Evolutionary conservation across 2,113 vertebrate genomes (phyloP), one percentile per base, ranked within the genome.

Genomic region (Tapirus terrestris): DNA sequence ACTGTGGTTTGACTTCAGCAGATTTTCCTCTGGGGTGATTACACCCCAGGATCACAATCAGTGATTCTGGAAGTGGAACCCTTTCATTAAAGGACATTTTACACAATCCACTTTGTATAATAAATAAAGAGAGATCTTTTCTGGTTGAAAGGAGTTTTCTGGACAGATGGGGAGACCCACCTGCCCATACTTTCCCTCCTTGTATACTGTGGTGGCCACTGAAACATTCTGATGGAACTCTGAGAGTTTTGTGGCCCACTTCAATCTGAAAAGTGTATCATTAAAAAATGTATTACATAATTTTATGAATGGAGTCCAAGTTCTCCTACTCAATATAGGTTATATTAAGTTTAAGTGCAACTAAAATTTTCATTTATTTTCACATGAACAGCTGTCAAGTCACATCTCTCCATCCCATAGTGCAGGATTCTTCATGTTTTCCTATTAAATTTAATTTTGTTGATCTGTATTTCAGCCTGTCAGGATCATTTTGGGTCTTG

Each of bases 381-480:
- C 53, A 63, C 16, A 48, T 16, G n/a, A 94, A 61, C 23, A 83
- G 16, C 65, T 92, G 21, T 90, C 75, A 92, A n/a, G 48, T 87
- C 63, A 73, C 8, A 73, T 48, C 75, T 87, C 90, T 21, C 12
- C 10, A 79, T 65, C 14, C 29, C 13, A n/a, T 51, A 61, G 83
- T 79, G 80, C 12, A 65, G 68, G 79, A 33, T 43, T 98, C 58
- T 91, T 75, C 53, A 53, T 96, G 27, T 87, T 87, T 88, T 91
- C 75, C 36, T 68, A 21, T 85, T 89, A 58, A 79, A 75, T 89
- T 87, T 92, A 90, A 79, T 90, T 83, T 97, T 48, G 81, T 87
- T 67, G 56, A 61, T 96, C 25, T 48, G 48, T 88, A 65, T 87
- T 81, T 76, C 43, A 82, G 75, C n/a, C 20, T 79, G 68, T 68